Evolutionary conservation across 23 tunicate genomes (phyloP).

Genomic region (Halocynthia aurantium): DNA sequence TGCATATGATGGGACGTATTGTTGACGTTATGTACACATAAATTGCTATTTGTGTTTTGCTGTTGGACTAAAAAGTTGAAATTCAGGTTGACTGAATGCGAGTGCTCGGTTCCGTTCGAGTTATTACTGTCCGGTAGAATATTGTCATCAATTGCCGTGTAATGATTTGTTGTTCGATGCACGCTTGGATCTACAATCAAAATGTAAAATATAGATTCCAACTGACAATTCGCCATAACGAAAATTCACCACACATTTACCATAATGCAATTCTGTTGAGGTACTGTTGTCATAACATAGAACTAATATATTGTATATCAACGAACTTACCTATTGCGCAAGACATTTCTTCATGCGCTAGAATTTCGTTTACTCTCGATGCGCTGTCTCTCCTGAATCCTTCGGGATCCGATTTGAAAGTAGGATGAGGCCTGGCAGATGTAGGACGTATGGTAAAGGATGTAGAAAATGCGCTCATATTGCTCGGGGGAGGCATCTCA

Average conservation of each 20-base stretch:
- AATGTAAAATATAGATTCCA: no score
- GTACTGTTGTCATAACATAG: no score
- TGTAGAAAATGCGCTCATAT: background rate
- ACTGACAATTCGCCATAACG: no score
- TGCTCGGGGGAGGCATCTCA: slow-evolving; percentile 21
- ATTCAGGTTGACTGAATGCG: slow-evolving; percentile 60
- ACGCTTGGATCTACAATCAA: no score
- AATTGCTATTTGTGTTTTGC: slow-evolving; percentile 46
- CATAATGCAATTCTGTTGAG: no score
- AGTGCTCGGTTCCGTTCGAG: slow-evolving; percentile 32
- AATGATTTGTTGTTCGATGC: no score
- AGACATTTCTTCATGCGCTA: slow-evolving; percentile 10
- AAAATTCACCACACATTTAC: no score
- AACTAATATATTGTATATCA: background rate
- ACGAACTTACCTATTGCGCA: slow-evolving; percentile 17
- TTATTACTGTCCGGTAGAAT: slow-evolving; percentile 27
- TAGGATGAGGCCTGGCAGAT: slow-evolving; percentile 35
- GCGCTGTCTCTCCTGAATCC: slow-evolving; percentile 81
- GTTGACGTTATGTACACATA: slow-evolving; percentile 8
- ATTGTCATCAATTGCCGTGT: no score
- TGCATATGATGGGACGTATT: background rate
- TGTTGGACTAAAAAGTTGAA: slow-evolving; percentile 80
- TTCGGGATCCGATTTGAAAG: slow-evolving; percentile 62
- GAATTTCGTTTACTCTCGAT: slow-evolving; percentile 73
- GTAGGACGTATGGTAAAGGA: slow-evolving; percentile 45